phyloP scores from a whole-genome alignment of 2,113 vertebrate species.

The Typhlomys cinereus region DNA sequence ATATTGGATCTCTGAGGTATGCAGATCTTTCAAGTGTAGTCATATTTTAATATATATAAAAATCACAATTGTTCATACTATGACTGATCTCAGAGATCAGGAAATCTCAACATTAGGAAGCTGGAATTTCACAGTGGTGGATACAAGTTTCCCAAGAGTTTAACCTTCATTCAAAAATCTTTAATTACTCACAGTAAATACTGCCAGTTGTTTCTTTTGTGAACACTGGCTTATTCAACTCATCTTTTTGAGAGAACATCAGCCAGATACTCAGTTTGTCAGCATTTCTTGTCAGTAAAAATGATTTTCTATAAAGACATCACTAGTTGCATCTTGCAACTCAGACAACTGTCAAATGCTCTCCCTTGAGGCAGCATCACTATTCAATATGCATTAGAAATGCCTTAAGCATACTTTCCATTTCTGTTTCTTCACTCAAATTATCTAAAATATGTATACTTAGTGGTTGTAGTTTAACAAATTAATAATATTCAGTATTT shows the following conservation, averaged over 20 bases:
- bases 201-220: background rate
- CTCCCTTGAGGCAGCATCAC: background rate
- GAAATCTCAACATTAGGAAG: background rate
- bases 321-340: background rate
- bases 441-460: background rate
- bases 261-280: background rate
- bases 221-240: background rate
- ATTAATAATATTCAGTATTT: background rate
- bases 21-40: background rate
- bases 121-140: background rate
- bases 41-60: conserved; percentile 13
- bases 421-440: background rate
- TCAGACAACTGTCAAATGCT: no score
- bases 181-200: conserved; percentile 28
- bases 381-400: background rate
- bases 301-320: background rate
- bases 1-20: background rate
- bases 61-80: background rate
- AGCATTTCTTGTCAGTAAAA: background rate
- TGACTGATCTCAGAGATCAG: background rate
- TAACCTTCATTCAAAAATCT: background rate
- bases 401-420: background rate
- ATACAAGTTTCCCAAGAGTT: conserved; percentile 23
- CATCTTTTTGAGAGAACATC: background rate
- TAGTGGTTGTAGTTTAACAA: background rate